Conservation (phyloP, 2,113 vertebrate genomes). For the Atrichornis clamosus region DNA sequence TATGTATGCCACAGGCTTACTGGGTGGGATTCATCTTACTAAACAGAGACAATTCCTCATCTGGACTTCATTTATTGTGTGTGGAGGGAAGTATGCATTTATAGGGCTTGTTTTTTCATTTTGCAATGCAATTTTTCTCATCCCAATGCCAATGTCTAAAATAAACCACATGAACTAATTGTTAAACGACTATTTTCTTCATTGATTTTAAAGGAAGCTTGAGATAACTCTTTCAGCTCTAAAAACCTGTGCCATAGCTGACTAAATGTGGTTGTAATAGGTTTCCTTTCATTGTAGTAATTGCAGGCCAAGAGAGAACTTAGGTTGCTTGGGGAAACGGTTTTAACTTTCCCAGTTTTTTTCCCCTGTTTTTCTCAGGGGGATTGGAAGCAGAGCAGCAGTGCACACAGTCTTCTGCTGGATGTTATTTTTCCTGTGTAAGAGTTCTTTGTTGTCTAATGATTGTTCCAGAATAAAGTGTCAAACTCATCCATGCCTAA, state of each 20-base stretch:
- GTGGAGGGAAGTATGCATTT: not conserved
- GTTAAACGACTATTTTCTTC: not conserved
- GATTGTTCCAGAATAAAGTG: not conserved
- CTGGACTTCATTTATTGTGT: slow-evolving; percentile 15
- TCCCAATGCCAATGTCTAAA: not conserved
- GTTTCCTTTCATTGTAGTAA: not conserved
- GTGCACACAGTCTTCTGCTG: not conserved
- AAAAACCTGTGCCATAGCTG: not conserved
- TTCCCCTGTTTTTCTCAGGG: not conserved
- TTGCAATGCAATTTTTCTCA: not conserved
- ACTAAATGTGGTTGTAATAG: not conserved
- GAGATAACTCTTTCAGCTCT: not conserved
- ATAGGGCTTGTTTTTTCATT: not conserved
- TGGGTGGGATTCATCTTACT: not conserved
- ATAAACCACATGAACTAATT: not conserved
- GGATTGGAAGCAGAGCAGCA: not conserved
- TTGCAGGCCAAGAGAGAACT: not conserved
- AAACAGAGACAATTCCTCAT: not conserved
- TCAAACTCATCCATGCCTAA: not conserved
- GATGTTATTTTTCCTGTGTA: not conserved
- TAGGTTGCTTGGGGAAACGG: not conserved
- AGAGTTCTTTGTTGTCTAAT: not conserved
- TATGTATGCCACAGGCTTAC: not conserved
- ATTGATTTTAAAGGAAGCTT: not conserved
- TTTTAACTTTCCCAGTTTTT: not conserved